Percentiles rank a stretch among this genome's conserved stretches.
These are phyloP conservation scores for Latrodectus elegans DNA, from an alignment of 2,888 invertebrate species.

Conservation along the genomic window DNA sequence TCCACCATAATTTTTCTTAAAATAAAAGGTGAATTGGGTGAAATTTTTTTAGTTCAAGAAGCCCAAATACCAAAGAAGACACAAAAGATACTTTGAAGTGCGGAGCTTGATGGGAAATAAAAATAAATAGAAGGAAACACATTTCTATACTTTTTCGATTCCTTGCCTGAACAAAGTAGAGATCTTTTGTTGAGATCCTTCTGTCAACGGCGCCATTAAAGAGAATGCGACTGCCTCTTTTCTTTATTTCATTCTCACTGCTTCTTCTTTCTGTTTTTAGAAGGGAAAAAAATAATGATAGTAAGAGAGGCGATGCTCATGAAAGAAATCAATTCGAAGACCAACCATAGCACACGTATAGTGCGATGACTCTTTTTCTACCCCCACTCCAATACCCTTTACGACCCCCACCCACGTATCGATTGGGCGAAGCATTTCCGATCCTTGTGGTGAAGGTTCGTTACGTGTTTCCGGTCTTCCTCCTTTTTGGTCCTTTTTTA, in stretches of 20 bases:
- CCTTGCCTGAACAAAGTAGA: slow-evolving; percentile 42
- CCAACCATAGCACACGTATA: slow-evolving; percentile 29
- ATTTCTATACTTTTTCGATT: slow-evolving; percentile 53
- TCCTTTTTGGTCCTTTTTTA: slow-evolving; percentile 18
- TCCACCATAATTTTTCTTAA: not conserved
- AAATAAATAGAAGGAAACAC: slow-evolving; percentile 6
- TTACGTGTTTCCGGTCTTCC: slow-evolving; percentile 45
- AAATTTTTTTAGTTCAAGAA: not conserved
- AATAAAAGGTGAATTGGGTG: not conserved
- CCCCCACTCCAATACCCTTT: not conserved
- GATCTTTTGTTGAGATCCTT: slow-evolving; percentile 51
- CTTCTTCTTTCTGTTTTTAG: slow-evolving; percentile 14
- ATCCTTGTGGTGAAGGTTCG: slow-evolving; percentile 56
- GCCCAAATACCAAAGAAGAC: not conserved
- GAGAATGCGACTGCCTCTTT: slow-evolving; percentile 50
- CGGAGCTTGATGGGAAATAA: not conserved
- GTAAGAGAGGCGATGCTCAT: slow-evolving; percentile 45
- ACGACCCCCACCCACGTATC: slow-evolving; percentile 4
- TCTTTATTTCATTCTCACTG: slow-evolving; percentile 23
- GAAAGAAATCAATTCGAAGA: slow-evolving; percentile 56
- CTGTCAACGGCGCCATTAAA: slow-evolving; percentile 61
- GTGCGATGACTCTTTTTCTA: slow-evolving; percentile 1
- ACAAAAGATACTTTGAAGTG: not conserved
- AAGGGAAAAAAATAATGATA: slow-evolving; percentile 1
- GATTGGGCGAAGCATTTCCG: slow-evolving; percentile 52